Evolutionary conservation across 1,140 invertebrate genomes (phyloP).

Genomic region (Mesaphorura yosii): DNA sequence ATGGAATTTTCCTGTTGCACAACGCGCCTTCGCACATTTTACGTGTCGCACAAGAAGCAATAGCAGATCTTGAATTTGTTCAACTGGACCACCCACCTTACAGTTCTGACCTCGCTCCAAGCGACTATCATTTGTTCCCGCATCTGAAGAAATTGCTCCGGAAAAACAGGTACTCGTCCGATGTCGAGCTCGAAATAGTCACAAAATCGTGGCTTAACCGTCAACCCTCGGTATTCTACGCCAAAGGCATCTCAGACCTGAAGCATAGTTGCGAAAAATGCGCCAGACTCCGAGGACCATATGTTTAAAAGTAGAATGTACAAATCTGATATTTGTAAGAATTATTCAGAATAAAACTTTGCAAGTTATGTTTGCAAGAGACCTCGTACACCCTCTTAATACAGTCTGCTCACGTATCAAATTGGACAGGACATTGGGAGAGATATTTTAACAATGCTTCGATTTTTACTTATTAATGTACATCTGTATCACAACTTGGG

Average conservation of each 20-base stretch:
- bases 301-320: neutral
- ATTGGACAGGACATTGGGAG: too few species aligned
- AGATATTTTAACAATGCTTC: too few species aligned
- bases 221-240: neutral
- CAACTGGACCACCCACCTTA: conserved; percentile 40
- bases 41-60: conserved; percentile 29
- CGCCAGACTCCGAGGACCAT: neutral
- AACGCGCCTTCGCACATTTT: neutral
- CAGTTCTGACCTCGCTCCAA: conserved; percentile 37
- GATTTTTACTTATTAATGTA: too few species aligned
- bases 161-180: neutral
- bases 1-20: too few species aligned
- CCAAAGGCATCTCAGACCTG: conserved; percentile 6
- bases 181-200: neutral
- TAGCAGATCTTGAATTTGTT: conserved; percentile 36
- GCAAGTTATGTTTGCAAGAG: too few species aligned
- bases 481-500: too few species aligned
- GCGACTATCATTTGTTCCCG: conserved; percentile 36
- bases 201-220: neutral
- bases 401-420: too few species aligned
- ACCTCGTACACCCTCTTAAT: too few species aligned
- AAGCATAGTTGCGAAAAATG: neutral
- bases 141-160: conserved; percentile 18
- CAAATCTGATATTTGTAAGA: too few species aligned
- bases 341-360: too few species aligned